Conservation (phyloP, 2,797 vertebrate species). For the Podargus strigoides region DNA sequence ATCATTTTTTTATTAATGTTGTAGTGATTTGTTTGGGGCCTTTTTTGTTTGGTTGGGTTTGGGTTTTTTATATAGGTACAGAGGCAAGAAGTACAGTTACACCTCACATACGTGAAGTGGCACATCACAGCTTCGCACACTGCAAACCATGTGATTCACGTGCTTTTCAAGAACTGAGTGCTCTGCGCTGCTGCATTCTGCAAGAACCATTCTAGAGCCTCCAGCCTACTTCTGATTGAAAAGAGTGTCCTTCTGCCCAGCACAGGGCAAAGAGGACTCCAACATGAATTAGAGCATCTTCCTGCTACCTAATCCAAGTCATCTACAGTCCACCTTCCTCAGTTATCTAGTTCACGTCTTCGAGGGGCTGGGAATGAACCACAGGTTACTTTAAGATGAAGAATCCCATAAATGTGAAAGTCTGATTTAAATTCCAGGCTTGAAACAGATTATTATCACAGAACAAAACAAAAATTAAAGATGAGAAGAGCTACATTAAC, state of each 20-base stretch:
- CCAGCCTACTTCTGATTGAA: background rate
- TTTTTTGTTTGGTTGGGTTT: background rate
- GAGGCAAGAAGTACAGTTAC: background rate
- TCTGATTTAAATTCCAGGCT: background rate
- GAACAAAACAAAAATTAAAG: background rate
- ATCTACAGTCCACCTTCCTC: background rate
- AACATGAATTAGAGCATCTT: background rate
- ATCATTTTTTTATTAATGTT: background rate
- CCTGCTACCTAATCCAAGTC: background rate
- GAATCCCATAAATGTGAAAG: background rate
- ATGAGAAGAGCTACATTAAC: background rate
- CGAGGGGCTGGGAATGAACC: background rate
- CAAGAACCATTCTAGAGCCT: background rate
- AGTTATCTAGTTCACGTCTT: background rate
- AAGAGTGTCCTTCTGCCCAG: background rate
- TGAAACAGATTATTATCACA: background rate
- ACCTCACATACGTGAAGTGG: background rate
- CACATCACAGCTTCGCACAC: fast-evolving
- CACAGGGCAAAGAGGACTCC: background rate
- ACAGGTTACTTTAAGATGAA: background rate
- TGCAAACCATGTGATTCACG: background rate
- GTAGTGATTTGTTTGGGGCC: background rate
- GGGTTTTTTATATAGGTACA: background rate
- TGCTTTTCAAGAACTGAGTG: fast-evolving
- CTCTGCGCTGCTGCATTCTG: fast-evolving